Evolutionary conservation across 2,888 invertebrate species (phyloP).

Genomic region (Aphidoletes aphidimyza): DNA sequence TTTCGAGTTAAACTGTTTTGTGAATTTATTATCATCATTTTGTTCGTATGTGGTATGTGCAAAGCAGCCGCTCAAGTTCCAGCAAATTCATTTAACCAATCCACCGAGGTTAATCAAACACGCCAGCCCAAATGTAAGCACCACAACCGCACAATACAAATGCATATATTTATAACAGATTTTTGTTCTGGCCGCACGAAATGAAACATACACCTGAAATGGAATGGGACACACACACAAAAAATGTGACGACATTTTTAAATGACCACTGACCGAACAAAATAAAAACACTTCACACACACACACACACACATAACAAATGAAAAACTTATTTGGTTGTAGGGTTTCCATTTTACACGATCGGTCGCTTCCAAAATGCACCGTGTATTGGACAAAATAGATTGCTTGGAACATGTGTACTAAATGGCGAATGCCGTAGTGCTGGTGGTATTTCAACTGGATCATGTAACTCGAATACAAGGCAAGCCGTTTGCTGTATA

Average conservation of each 20-base stretch:
- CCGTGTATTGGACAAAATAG: conserved; percentile 75
- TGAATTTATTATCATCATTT: conserved; percentile 21
- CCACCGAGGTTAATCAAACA: conserved; percentile 45
- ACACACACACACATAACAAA: no score
- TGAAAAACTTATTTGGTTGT: not conserved
- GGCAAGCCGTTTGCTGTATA: conserved; percentile 84
- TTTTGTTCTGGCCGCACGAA: no score
- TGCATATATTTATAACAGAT: not conserved
- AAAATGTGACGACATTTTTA: conserved; percentile 40
- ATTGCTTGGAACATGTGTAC: conserved; percentile 80
- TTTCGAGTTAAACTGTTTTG: conserved; percentile 14
- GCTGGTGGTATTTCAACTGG: conserved; percentile 79
- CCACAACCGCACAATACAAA: conserved; percentile 5
- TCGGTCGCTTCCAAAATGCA: conserved; percentile 81
- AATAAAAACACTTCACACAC: no score
- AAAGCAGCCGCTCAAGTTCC: not conserved
- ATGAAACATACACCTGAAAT: no score
- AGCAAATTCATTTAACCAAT: conserved; percentile 20
- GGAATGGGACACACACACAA: not conserved
- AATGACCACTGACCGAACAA: not conserved
- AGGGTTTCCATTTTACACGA: conserved; percentile 78
- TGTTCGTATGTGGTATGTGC: not conserved
- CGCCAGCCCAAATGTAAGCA: conserved; percentile 26
- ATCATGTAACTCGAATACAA: conserved; percentile 73
- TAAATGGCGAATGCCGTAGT: conserved; percentile 78